These are phyloP conservation scores for Lagria hirta DNA, from an alignment of 2,888 invertebrate genomes.

Conservation along the genomic window DNA sequence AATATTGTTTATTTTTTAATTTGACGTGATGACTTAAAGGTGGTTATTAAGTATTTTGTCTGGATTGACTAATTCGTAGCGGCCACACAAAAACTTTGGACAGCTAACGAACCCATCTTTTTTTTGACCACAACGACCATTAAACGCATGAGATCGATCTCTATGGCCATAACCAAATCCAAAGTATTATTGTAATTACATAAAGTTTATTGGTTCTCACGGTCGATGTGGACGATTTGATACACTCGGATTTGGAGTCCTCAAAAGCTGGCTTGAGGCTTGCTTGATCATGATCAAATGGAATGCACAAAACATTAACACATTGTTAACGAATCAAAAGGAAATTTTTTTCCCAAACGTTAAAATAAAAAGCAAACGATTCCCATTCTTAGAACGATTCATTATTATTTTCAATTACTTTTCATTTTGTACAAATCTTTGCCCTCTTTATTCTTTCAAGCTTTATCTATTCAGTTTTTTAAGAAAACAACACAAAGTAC, in stretches of 20 bases:
- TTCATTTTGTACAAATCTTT: too few relatives aligned
- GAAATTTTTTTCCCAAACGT: conserved; percentile 20
- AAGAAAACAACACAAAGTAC: too few relatives aligned
- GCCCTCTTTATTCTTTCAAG: too few relatives aligned
- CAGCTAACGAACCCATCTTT: conserved; percentile 12
- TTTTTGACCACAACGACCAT: conserved; percentile 30
- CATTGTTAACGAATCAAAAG: conserved; percentile 28
- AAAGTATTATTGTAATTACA: conserved; percentile 43
- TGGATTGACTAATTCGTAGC: conserved; percentile 25
- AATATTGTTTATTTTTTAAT: conserved; percentile 40
- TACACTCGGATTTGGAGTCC: conserved; percentile 18
- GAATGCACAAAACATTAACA: conserved; percentile 27
- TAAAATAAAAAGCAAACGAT: conserved; percentile 23
- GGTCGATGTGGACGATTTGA: conserved; percentile 29
- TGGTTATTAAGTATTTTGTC: conserved; percentile 34
- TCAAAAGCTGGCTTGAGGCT: conserved; percentile 9
- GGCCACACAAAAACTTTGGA: conserved; percentile 19
- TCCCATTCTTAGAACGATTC: conserved; percentile 22
- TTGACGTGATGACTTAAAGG: conserved; percentile 38
- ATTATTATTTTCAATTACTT: conserved; percentile 23
- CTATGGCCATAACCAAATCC: conserved; percentile 41
- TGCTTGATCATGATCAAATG: conserved; percentile 15
- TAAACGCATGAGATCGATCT: conserved; percentile 42
- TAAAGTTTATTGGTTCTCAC: conserved; percentile 43
- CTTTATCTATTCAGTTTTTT: too few relatives aligned